Evolutionary conservation across 2,113 vertebrate species (phyloP), one percentile per base, ranked within the genome.

Genomic region (Balaenoptera acutorostrata): DNA sequence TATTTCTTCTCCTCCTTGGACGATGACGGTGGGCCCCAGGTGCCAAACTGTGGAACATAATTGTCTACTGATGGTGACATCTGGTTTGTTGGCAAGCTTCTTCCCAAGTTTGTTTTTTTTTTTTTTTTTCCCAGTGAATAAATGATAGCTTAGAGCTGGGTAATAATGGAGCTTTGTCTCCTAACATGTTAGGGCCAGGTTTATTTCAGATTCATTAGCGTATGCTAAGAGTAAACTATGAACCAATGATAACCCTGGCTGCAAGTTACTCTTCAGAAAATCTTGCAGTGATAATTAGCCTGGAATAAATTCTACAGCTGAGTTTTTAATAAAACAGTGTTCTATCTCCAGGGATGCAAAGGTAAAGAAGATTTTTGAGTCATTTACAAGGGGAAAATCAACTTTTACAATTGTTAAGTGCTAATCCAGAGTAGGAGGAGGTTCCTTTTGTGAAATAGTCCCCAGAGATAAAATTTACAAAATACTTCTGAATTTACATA

Each of bases 141-240:
- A 8, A 69, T 98, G 97, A 97, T 97, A 97, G 96, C 44, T 90
- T 5, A 80, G 96, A 98, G 92, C 97, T 96, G 97, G 29, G 92
- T 88, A 92, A 97, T 97, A 97, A 98, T 97, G 95, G 89, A 85
- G 96, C 94, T 97, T 97, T 98, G 96, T 96, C 90, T 97, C 71
- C 90, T 98, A 97, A 98, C 71, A 72, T 98, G 95, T 96, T 98
- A 97, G 97, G 96, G 82, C 96, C 96, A 96, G 98, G 97, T 97
- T 98, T 98, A 98, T 98, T 98, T 98, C 94, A 97, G 98, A 98
- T 97, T 98, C 97, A 98, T 98, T 98, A 98, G 98, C 81, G 98
- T 97, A 97, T 87, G 93, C 57, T 96, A 97, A 98, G 96, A 95
- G 97, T 98, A 98, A 98, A 96, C 93, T 77, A 90, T 96, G 97